Conservation (phyloP, 2,888 invertebrate species). For the Girardia tigrina region DNA sequence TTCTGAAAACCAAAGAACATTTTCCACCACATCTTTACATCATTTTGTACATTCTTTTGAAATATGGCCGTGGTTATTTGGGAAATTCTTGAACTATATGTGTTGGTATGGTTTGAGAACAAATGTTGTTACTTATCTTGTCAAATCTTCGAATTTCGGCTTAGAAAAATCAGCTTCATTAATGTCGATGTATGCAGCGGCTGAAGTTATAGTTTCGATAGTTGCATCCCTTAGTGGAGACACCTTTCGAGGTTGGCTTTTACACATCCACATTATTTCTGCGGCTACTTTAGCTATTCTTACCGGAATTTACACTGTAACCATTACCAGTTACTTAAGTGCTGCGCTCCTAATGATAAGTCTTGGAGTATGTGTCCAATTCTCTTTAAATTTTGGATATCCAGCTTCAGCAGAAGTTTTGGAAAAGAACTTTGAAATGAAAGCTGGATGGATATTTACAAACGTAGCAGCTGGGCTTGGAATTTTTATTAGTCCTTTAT, state of each 20-base stretch:
- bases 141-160: background rate
- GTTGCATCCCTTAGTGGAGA: background rate
- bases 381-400: constrained; percentile 31
- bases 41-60: background rate
- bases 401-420: constrained; percentile 31
- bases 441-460: background rate
- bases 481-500: background rate
- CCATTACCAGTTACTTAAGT: background rate
- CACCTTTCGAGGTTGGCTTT: constrained; percentile 8
- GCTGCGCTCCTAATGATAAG: constrained; percentile 7
- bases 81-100: constrained; percentile 30
- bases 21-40: background rate
- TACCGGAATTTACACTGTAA: background rate
- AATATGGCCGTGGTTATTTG: constrained; percentile 30
- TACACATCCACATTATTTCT: constrained; percentile 29
- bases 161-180: constrained; percentile 26
- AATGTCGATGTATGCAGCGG: constrained; percentile 24
- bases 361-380: constrained; percentile 24
- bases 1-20: background rate
- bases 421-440: background rate
- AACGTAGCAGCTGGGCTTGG: background rate
- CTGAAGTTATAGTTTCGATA: constrained; percentile 20
- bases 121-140: constrained; percentile 30
- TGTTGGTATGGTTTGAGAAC: constrained; percentile 34
- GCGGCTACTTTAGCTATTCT: background rate